Evolutionary conservation across 2,888 invertebrate species (phyloP).

Genomic region (Yponomeuta evonymella): DNA sequence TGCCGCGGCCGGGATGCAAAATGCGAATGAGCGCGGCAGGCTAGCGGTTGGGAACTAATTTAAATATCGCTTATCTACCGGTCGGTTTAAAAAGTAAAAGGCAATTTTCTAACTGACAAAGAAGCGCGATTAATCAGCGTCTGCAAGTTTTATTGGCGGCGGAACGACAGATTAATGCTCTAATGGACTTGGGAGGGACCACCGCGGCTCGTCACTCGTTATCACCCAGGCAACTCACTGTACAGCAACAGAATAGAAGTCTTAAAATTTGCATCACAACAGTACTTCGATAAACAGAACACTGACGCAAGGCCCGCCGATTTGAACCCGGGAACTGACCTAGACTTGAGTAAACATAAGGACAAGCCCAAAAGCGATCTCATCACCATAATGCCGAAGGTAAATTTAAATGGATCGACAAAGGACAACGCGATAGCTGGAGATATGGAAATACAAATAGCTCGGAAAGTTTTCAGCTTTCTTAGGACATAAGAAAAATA

Average conservation of each 20-base stretch:
- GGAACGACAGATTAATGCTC: neutral
- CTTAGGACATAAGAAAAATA: neutral
- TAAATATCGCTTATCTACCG: neutral
- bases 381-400: neutral
- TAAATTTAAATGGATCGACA: neutral
- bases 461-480: neutral
- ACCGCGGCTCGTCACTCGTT: neutral
- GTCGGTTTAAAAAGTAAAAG: neutral
- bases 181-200: neutral
- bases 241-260: neutral
- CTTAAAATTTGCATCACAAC: conserved; percentile 4
- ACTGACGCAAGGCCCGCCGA: conserved; percentile 3
- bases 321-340: conserved; percentile 9
- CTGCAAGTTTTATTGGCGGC: conserved; percentile 5
- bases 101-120: conserved; percentile 1
- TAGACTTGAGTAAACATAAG: conserved; percentile 5
- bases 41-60: neutral
- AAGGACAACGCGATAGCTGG: neutral
- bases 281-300: neutral
- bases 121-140: conserved; percentile 1
- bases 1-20: conserved; percentile 20
- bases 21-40: conserved; percentile 19
- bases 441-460: neutral
- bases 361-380: neutral
- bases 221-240: neutral